Evolutionary conservation across 2,113 vertebrate genomes (phyloP).

Genomic region (Falcunculus frontatus): DNA sequence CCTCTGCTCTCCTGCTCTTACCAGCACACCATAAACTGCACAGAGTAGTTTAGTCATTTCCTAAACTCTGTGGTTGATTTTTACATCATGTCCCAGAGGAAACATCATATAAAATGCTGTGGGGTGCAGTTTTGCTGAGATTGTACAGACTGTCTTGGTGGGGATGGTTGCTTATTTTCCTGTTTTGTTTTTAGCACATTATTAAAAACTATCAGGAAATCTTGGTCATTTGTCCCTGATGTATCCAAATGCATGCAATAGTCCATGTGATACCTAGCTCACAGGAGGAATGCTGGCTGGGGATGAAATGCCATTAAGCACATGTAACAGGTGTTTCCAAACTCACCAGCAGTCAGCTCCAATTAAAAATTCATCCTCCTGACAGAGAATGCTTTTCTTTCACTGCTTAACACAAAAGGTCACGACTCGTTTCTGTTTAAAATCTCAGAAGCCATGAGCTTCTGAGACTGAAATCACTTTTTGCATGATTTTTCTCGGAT

Average conservation of each 20-base stretch:
- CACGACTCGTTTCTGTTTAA: conserved; percentile 10
- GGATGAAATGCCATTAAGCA: background rate
- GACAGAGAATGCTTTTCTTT: background rate
- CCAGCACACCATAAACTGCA: background rate
- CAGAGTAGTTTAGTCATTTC: background rate
- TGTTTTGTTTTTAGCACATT: background rate
- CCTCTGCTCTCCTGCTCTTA: background rate
- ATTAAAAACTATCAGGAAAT: background rate
- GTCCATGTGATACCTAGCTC: background rate
- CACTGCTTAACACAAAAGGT: background rate
- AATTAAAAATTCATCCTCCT: conserved; percentile 26
- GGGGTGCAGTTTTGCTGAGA: background rate
- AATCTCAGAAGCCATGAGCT: background rate
- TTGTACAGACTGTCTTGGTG: background rate
- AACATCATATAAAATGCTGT: background rate
- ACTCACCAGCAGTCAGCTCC: background rate
- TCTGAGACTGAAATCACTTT: background rate
- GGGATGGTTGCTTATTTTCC: background rate
- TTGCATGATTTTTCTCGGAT: background rate
- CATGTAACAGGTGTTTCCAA: background rate
- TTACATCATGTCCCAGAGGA: background rate
- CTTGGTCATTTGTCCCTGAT: background rate
- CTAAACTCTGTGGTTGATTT: background rate
- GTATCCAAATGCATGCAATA: background rate
- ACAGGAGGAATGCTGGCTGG: background rate